phyloP scores from a whole-genome alignment of 2,888 invertebrate genomes.

The Pilophorus perplexus region DNA sequence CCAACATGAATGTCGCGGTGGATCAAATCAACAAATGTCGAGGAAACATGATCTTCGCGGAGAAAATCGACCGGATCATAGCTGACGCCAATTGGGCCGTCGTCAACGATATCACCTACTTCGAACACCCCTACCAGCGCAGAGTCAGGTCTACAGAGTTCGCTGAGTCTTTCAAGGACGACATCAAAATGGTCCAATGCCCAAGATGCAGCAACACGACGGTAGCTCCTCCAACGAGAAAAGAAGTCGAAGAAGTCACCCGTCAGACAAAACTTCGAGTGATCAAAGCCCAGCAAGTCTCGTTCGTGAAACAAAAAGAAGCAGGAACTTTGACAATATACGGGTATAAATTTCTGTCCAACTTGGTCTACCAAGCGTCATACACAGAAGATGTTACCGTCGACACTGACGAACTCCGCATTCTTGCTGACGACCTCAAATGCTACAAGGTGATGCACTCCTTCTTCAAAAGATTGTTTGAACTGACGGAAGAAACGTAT shows the following conservation, averaged over 20 bases:
- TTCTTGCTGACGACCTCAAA: constrained; percentile 8
- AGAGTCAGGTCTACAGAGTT: neutral
- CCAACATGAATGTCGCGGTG: constrained; percentile 25
- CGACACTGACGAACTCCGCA: constrained; percentile 25
- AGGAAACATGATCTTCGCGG: constrained; percentile 22
- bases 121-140: constrained; percentile 21
- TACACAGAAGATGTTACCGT: neutral
- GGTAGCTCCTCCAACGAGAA: constrained; percentile 26
- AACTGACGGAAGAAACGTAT: constrained; percentile 12
- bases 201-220: constrained; percentile 16
- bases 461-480: constrained; percentile 1
- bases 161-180: constrained; percentile 26
- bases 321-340: constrained; percentile 12
- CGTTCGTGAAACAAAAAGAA: constrained; percentile 22
- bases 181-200: constrained; percentile 30
- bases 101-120: constrained; percentile 3
- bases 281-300: constrained; percentile 29
- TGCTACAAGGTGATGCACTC: constrained; percentile 5
- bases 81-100: constrained; percentile 34
- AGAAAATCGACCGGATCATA: constrained; percentile 24
- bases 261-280: constrained; percentile 20
- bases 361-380: constrained; percentile 16
- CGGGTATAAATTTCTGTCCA: constrained; percentile 30
- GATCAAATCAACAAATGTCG: constrained; percentile 35
- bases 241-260: constrained; percentile 26